These are phyloP conservation scores for Drosophila stalkeri DNA, from an alignment of 2,888 invertebrate species.

Conservation along the genomic window DNA sequence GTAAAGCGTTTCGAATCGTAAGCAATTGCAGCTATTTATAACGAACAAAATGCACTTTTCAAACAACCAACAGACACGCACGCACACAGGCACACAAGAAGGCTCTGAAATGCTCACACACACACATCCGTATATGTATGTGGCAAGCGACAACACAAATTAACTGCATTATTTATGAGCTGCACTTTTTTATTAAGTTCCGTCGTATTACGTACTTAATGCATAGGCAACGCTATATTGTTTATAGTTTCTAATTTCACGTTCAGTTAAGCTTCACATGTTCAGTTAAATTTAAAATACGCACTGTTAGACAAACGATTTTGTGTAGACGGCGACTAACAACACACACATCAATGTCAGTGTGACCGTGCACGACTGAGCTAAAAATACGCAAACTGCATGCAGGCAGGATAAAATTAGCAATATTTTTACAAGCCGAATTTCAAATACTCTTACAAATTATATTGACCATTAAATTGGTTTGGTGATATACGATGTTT, in stretches of 20 bases:
- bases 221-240: slow-evolving; percentile 21
- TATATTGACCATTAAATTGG: accelerated
- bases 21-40: slow-evolving; percentile 46
- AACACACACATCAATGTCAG: slow-evolving; percentile 30
- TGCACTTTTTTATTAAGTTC: not conserved
- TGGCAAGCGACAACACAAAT: slow-evolving; percentile 7
- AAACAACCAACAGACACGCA: slow-evolving; percentile 38
- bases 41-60: slow-evolving; percentile 51
- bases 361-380: slow-evolving; percentile 31
- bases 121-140: not conserved
- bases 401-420: not conserved
- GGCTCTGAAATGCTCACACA: not conserved
- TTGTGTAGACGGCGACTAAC: slow-evolving; percentile 28
- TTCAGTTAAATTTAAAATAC: slow-evolving; percentile 31
- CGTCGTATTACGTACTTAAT: slow-evolving; percentile 20
- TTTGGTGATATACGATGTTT: too few relatives aligned
- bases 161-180: slow-evolving; percentile 5
- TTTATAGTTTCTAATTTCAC: slow-evolving; percentile 15
- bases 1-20: slow-evolving; percentile 15
- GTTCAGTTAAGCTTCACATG: slow-evolving; percentile 32
- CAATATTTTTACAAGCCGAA: not conserved
- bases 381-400: not conserved
- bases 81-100: not conserved
- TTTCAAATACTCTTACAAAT: slow-evolving; percentile 3
- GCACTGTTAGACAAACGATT: slow-evolving; percentile 22